Percentiles rank a stretch among this genome's conserved stretches.
phyloP scores from a whole-genome alignment of 92 coral and sea anemone genomes.

The Hydrozoanthus gracilis region DNA sequence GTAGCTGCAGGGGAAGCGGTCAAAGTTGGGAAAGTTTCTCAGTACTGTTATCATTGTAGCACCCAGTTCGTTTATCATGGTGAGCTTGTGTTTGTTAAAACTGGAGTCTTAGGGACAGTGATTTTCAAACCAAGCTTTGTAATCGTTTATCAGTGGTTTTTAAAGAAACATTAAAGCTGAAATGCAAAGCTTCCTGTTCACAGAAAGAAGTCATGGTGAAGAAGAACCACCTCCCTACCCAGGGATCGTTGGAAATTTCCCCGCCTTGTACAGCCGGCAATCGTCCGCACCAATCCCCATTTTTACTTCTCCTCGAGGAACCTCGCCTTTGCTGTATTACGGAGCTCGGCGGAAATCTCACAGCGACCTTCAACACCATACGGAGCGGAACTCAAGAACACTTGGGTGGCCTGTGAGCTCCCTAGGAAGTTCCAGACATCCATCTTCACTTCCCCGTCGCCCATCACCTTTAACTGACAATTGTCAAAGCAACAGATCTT shows the following conservation, averaged over 20 bases:
- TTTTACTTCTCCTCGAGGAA: background rate
- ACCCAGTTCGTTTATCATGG: no score
- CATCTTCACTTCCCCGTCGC: conserved; percentile 28
- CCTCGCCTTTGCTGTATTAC: background rate
- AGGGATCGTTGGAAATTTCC: conserved; percentile 20
- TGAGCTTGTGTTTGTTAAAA: no score
- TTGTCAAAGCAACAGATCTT: conserved; percentile 22
- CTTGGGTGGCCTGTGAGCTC: conserved; percentile 16
- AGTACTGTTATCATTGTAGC: no score
- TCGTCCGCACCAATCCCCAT: conserved; percentile 2
- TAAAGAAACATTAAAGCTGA: background rate
- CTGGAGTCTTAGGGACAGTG: no score
- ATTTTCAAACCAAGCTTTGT: background rate
- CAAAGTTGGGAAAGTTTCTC: no score
- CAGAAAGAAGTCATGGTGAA: background rate
- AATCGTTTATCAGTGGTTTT: no score
- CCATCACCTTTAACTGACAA: conserved; percentile 39
- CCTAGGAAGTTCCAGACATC: conserved; percentile 22
- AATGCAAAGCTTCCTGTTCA: background rate
- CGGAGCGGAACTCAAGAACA: background rate
- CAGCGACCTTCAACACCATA: background rate
- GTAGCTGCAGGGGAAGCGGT: no score
- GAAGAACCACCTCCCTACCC: conserved; percentile 44
- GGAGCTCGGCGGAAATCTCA: conserved; percentile 29
- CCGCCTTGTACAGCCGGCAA: conserved; percentile 20